phyloP scores from a whole-genome alignment of 2,888 invertebrate species.

The Acrobasis consociella region DNA sequence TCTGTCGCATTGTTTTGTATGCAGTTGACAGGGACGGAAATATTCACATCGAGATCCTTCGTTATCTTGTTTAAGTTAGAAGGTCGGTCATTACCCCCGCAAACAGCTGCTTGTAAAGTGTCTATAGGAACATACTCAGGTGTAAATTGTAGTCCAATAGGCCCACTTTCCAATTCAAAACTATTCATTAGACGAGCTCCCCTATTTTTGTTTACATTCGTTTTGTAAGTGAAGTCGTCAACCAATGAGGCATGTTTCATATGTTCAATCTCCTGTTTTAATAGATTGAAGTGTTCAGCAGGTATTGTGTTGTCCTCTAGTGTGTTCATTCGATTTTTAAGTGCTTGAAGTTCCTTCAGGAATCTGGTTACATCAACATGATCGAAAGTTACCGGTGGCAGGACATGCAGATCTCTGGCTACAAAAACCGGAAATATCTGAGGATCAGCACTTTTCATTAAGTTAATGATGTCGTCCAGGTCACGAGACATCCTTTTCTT shows the following conservation, averaged over 20 bases:
- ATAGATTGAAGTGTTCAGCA: neutral
- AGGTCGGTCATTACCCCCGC: neutral
- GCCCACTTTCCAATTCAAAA: slow-evolving; percentile 5
- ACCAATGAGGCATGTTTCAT: slow-evolving; percentile 1
- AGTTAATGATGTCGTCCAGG: slow-evolving; percentile 26
- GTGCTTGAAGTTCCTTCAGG: neutral
- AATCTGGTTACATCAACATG: slow-evolving; percentile 5
- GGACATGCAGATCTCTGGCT: slow-evolving; percentile 14
- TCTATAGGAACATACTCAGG: neutral
- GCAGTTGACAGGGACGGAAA: too few species aligned
- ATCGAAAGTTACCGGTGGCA: slow-evolving; percentile 18
- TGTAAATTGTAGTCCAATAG: slow-evolving; percentile 1
- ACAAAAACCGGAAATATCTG: slow-evolving; percentile 16
- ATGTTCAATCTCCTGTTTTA: neutral
- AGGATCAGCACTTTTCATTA: slow-evolving; percentile 22
- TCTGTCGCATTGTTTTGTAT: too few species aligned
- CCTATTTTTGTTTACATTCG: neutral
- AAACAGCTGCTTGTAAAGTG: neutral
- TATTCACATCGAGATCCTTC: too few species aligned
- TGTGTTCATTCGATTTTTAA: neutral
- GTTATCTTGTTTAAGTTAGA: neutral
- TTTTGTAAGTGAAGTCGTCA: neutral
- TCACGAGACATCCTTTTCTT: slow-evolving; percentile 23
- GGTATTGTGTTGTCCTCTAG: neutral
- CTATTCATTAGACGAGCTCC: neutral